Conservation (phyloP, 2,797 vertebrate genomes). For the Tenualosa thibaudeaui region DNA sequence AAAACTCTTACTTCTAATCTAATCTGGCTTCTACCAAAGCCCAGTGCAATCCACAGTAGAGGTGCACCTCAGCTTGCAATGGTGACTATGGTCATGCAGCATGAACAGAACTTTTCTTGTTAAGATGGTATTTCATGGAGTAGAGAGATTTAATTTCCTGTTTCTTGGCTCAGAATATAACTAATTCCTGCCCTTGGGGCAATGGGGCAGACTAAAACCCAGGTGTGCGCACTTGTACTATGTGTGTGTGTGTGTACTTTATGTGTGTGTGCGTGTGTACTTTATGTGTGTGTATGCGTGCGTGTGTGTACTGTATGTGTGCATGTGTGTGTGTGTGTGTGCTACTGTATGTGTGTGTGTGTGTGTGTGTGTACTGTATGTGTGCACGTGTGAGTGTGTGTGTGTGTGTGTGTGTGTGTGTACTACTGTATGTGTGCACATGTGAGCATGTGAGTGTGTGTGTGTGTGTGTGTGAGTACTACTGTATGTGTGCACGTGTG, state of each 20-base stretch:
- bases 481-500: too few species aligned
- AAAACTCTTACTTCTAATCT: too few species aligned
- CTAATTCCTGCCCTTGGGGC: not conserved
- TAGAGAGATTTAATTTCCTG: constrained; percentile 89
- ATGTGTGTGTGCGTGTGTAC: too few species aligned
- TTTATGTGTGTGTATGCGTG: too few species aligned
- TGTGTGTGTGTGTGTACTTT: not conserved
- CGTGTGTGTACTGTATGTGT: not conserved
- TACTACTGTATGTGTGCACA: not conserved
- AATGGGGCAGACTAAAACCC: not conserved
- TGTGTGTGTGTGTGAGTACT: not conserved
- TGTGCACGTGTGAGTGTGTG: too few species aligned
- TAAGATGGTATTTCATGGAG: constrained; percentile 90
- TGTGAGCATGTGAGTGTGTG: not conserved
- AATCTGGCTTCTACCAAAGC: not conserved
- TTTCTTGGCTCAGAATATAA: constrained; percentile 83
- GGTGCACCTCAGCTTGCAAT: not conserved
- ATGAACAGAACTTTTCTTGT: not conserved
- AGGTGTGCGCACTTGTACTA: not conserved
- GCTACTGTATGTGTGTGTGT: too few species aligned
- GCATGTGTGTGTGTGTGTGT: too few species aligned
- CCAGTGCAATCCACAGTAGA: not conserved
- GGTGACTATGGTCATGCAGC: not conserved
- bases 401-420: not conserved
- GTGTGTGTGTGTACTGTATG: too few species aligned